Base-by-base conservation (phyloP, 2,888 invertebrate species). In the Drosophila anceps region DNA sequence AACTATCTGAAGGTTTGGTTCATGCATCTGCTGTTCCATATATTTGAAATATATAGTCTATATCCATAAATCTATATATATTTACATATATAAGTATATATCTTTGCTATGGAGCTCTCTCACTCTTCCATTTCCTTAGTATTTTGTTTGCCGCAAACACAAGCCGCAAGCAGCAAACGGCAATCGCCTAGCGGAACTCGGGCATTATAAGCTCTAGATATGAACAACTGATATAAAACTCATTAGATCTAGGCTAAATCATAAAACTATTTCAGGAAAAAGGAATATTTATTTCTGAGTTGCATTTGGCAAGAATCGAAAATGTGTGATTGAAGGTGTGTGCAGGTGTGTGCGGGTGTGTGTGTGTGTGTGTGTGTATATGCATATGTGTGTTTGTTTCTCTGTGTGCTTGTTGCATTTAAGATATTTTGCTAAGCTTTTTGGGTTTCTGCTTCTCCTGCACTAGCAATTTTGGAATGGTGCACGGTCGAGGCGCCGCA, bases 381-480 rank as follows among this genome's bases (percentile, higher is more conserved):
- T 27, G 13, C 6, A 24, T 4, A 15, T 18, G 37, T n/a, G 27
- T n/a, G 12, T 12, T 6, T 33, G 13, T 24, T 10, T 20, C 12
- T 20, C n/a, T 24, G 20, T 33, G 31, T 20, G n/a, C 18, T 35
- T 65, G 29, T 46, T 54, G 39, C 39, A 64, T 59, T 60, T 35
- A 64, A 48, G 33, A 41, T 41, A n/a, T 53, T 41, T 60, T 65
- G 29, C 44, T 20, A 18, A 57, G 44, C 24, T 51, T 65, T 65
- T 13, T 58, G 60, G n/a, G 44, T 39, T 31, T 61, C 24, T n/a
- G 27, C 27, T 55, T 31, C 18, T 73, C 37, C 33, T 74, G 75
- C 79, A 55, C 44, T 65, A 69, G 68, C 74, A 76, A 78, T 72
- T 81, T 76, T 61, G 69, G 20, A n/a, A n/a, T 35, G 50, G 48